Base-by-base conservation (phyloP, 2,113 vertebrate genomes). In the Rhinolophus ferrumequinum region DNA sequence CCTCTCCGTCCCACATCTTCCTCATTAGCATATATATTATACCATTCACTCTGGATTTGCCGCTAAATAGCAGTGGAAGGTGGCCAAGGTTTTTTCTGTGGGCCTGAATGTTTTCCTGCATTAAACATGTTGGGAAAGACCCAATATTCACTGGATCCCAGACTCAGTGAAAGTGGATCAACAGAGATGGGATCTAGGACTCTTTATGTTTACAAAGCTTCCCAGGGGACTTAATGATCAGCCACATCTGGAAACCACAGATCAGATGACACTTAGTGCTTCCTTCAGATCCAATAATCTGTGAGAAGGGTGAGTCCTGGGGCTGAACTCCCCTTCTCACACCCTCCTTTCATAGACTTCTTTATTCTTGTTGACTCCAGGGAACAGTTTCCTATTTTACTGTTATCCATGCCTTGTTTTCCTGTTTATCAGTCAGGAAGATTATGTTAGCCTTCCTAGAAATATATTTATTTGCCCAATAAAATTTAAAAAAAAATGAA, bases 401-500 rank as follows among this genome's bases (percentile, higher is more conserved):
- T 66, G 0, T 60, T 82, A 69, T 73, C 33, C 6, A 5, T 76
- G 18, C 0, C 26, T 77, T 62, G 28, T 21, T 50, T 54, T 60
- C 44, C 41, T 94, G 38, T 77, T 88, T 75, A 87, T 58, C 15
- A 9, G 64, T 79, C 26, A 80, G 73, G 30, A 90, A 90, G 15
- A 41, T 11, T 50, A 10, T 26, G 8, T 41, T 73, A 38, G 11
- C 11, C 6, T 75, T 90, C 28, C 47, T 69, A 60, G 13, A 69
- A 52, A 10, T 84, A 41, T 24, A 0, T 60, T 81, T 52, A 7
- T 67, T 83, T 50, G 26, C 26, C 26, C 10, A 56, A 38, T 15
- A 44, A 90, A 73, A 77, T 54, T 41, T 52, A 82, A 82, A 9
- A 81, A 79, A 6, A 81, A 15, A 21, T 28, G 41, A 9, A 56